phyloP scores from a whole-genome alignment of 2,888 invertebrate genomes.

The Nephrotoma flavescens region DNA sequence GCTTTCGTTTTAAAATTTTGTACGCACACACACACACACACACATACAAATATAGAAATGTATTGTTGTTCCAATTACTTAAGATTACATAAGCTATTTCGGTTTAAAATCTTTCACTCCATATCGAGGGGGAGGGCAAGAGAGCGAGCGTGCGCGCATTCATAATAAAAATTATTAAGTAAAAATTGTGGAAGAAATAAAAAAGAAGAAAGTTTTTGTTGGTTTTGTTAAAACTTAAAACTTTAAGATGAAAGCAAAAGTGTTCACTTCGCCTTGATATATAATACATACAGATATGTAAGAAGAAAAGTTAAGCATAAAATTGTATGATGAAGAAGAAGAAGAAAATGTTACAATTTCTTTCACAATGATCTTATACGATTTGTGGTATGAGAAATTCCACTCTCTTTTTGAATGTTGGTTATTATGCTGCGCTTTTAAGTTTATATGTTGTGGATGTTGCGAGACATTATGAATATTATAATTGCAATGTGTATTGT shows the following conservation, averaged over 20 bases:
- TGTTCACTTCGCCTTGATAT: background rate
- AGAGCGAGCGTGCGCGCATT: background rate
- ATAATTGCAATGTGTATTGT: background rate
- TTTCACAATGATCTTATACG: background rate
- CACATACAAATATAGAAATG: background rate
- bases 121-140: background rate
- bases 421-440: background rate
- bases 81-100: background rate
- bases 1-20: background rate
- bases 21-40: background rate
- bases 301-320: background rate
- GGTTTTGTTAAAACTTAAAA: too few relatives aligned
- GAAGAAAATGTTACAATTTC: background rate
- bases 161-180: background rate
- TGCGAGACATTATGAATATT: background rate
- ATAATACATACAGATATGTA: background rate
- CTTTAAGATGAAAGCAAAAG: background rate
- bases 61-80: background rate
- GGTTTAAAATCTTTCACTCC: background rate
- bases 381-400: background rate
- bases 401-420: background rate
- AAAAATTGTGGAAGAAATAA: background rate
- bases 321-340: background rate
- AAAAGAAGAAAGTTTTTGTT: background rate
- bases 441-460: background rate